Evolutionary conservation across 2,888 invertebrate genomes (phyloP), one percentile per base, ranked within the genome.

Genomic region (Heliconius ismenius): DNA sequence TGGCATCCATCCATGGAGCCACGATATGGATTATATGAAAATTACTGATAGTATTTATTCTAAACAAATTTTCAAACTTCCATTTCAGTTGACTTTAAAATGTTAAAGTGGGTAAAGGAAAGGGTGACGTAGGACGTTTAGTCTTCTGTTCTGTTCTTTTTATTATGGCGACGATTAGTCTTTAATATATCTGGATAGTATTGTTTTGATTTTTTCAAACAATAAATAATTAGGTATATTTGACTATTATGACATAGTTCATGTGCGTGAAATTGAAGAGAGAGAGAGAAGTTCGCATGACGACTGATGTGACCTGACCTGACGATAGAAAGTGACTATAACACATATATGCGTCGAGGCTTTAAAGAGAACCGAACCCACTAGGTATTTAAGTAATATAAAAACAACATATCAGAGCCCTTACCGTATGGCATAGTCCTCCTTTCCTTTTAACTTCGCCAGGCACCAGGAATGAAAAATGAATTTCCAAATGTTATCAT

Each of bases 1-100:
- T 93, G 93, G 93, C 92, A 86, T 78, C 75, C 76, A 81, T 90
- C 92, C 92, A 92, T 82, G 75, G 76, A 65, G 78, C 79, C 75
- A 77, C 75, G 84, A 86, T 85, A 84, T 87, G 87, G 88, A 88
- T 88, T 86, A 88, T 87, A 84, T 79, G 79, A 80, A 81, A 80
- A 82, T 82, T 81, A 62, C 72, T 67, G 28, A 43, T 24, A 69
- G 4, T 28, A 21, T 49, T 69, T 54, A 69, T 69, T 69, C 21
- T 11, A 54, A 69, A 69, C 9, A 54, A 69, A 7, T 54, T 7
- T 18, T 54, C 9, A 9, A 21, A 69, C 28, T 10, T 69, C 6
- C 21, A 4, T 32, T 54, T n/a, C 18, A 69, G 26, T n/a, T 58
- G 7, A 58, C n/a, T 58, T 58, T 58, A 7, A 68, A 3, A 32